These are phyloP conservation scores for Liolophura sinensis DNA, from an alignment of 1,140 invertebrate genomes.

Conservation along the genomic window DNA sequence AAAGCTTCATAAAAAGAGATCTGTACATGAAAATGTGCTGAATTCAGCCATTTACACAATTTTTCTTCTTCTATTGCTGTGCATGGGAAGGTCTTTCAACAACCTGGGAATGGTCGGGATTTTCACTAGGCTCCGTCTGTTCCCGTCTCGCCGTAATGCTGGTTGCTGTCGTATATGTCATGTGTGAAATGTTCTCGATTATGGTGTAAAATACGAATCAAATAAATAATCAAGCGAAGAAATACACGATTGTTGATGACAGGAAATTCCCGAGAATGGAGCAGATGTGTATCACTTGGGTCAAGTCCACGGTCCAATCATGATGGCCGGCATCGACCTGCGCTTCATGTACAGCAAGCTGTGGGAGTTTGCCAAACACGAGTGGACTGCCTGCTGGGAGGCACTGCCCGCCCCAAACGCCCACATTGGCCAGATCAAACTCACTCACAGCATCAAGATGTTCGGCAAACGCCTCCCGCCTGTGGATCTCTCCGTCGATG, in stretches of 20 bases:
- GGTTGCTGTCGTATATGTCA: no score
- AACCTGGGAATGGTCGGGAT: no score
- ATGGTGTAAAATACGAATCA: no score
- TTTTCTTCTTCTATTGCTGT: no score
- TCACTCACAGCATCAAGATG: slow-evolving; percentile 65
- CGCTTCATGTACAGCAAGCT: slow-evolving; percentile 52
- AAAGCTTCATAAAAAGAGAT: no score
- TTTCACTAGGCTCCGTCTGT: no score
- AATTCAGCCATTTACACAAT: no score
- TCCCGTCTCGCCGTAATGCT: not conserved
- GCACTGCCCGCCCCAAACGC: slow-evolving; percentile 45
- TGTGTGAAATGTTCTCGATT: no score
- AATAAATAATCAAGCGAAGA: no score
- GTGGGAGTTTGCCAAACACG: slow-evolving; percentile 55
- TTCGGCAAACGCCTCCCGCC: slow-evolving; percentile 63
- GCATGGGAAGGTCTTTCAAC: no score
- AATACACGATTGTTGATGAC: slow-evolving; percentile 10
- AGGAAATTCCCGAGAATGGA: slow-evolving; percentile 93
- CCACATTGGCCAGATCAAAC: slow-evolving; percentile 67
- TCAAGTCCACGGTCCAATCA: slow-evolving; percentile 70
- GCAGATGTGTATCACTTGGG: slow-evolving; percentile 80
- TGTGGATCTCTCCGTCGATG: slow-evolving; percentile 64
- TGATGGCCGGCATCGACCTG: slow-evolving; percentile 65
- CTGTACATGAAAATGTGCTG: no score
- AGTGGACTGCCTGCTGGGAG: slow-evolving; percentile 58